These are phyloP conservation scores for Zaprionus ghesquierei DNA, from an alignment of 1,140 invertebrate species.

Conservation along the genomic window DNA sequence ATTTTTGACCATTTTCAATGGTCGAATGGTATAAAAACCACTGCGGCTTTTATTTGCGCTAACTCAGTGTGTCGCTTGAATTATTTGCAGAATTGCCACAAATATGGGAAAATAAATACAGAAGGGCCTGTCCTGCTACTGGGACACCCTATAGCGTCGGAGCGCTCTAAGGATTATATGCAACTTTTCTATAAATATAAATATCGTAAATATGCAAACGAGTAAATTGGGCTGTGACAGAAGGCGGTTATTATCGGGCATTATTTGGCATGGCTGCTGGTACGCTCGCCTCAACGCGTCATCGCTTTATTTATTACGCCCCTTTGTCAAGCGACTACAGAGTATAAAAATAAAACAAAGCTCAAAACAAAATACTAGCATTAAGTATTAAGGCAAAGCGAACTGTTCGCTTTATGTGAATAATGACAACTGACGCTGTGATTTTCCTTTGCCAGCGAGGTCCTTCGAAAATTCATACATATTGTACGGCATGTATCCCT, in stretches of 20 bases:
- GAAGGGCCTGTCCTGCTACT: slow-evolving; percentile 1
- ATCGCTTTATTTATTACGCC: slow-evolving; percentile 18
- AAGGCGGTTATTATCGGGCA: background rate
- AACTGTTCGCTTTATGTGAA: slow-evolving; percentile 62
- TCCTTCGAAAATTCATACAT: slow-evolving; percentile 25
- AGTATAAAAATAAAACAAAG: slow-evolving; percentile 32
- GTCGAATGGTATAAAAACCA: no score
- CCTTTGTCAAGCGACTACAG: background rate
- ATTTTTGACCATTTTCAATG: no score
- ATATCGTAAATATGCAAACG: background rate
- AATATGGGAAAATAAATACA: background rate
- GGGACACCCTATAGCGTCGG: background rate
- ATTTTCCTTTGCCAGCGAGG: slow-evolving; percentile 61
- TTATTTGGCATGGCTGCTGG: background rate
- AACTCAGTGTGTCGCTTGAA: slow-evolving; percentile 60
- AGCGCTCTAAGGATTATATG: slow-evolving; percentile 1
- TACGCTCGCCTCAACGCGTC: background rate
- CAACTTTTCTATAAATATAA: slow-evolving; percentile 6
- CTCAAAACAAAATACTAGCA: slow-evolving; percentile 39
- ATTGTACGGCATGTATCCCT: slow-evolving; percentile 23
- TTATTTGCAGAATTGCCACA: slow-evolving; percentile 50
- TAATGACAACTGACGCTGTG: slow-evolving; percentile 70
- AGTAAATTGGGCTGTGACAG: background rate
- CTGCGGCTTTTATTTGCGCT: slow-evolving; percentile 53
- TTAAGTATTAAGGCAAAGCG: slow-evolving; percentile 26